Evolutionary conservation across 2,113 vertebrate species (phyloP), one percentile per base, ranked within the genome.

Genomic region (Rhodinocichla rosea): DNA sequence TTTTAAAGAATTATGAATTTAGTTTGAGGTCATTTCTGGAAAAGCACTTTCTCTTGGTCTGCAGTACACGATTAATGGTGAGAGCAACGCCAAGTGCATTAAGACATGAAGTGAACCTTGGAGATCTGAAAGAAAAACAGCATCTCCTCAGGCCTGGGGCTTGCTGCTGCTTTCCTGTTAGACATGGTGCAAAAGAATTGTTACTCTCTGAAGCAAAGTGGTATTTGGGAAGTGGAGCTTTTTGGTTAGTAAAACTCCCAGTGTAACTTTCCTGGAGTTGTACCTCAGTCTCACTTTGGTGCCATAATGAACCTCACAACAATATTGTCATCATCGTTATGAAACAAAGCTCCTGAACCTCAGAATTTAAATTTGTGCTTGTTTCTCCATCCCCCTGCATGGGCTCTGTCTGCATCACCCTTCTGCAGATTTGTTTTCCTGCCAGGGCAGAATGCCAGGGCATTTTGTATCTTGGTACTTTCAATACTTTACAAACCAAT

Each of bases 1-100:
- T 92, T 67, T 82, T 92, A 62, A 95, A 92, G 88, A 94, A 82
- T 91, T 95, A 92, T 19, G 33, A 85, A 88, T 95, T 79, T 79
- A 37, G 74, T 94, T 91, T 71, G 62, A 91, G 62, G 70, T 92
- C 26, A 55, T 45, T 91, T 88, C 50, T 95, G 82, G 74, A 47
- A 40, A 92, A 53, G 73, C 6, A 26, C 42, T 93, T 93, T 52
- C 83, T 95, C 59, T 67, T 91, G 69, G 50, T 80, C 76, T 53
- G 52, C 65, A 65, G 45, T 35, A 6, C 40, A 26, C 1, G 6
- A 89, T 96, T 92, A 57, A 63, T 40, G 83, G 70, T 0, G 45
- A 92, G 84, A 83, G 69, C 75, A 42, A 9, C 2, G 3, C 69
- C 60, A 52, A 45, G 64, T 60, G 57, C 62, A 52, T 91, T 90